Evolutionary conservation across 2,797 vertebrate species (phyloP).

Genomic region (Myripristis murdjan): DNA sequence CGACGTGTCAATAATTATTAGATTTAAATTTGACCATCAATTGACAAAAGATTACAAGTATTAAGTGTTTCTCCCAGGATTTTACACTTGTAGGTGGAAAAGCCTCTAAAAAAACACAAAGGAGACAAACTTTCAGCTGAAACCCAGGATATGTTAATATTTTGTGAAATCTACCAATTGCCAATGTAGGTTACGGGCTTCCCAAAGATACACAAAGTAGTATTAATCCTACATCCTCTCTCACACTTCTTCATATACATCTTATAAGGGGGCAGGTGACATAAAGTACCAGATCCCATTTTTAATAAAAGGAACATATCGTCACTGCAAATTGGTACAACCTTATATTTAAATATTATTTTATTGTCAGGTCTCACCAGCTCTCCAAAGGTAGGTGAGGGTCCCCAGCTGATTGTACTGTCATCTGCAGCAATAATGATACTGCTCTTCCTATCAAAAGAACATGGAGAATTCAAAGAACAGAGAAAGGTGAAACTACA

Average conservation of each 20-base stretch:
- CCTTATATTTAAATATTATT: too few species aligned
- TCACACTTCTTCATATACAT: too few species aligned
- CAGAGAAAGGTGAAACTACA: too few species aligned
- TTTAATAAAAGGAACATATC: not conserved
- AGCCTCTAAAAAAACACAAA: slow-evolving; percentile 2
- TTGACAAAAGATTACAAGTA: too few species aligned
- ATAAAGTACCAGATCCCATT: too few species aligned
- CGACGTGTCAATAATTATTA: not conserved
- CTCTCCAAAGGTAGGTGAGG: slow-evolving; percentile 95
- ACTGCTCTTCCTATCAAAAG: slow-evolving; percentile 91
- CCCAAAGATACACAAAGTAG: too few species aligned
- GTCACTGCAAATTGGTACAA: not conserved
- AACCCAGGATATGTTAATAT: not conserved
- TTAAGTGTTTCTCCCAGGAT: too few species aligned
- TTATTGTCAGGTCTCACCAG: slow-evolving; percentile 85
- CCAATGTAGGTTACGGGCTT: too few species aligned
- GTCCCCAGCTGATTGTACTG: slow-evolving; percentile 98
- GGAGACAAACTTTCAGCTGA: not conserved
- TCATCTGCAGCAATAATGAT: slow-evolving; percentile 95
- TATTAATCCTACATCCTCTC: too few species aligned
- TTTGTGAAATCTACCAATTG: too few species aligned
- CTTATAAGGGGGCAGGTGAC: too few species aligned
- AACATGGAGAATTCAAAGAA: not conserved
- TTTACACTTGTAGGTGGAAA: not conserved
- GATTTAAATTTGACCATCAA: too few species aligned